Evolutionary conservation across 2,888 invertebrate species (phyloP), one percentile per base, ranked within the genome.

Genomic region (Ferdinandea cuprea): DNA sequence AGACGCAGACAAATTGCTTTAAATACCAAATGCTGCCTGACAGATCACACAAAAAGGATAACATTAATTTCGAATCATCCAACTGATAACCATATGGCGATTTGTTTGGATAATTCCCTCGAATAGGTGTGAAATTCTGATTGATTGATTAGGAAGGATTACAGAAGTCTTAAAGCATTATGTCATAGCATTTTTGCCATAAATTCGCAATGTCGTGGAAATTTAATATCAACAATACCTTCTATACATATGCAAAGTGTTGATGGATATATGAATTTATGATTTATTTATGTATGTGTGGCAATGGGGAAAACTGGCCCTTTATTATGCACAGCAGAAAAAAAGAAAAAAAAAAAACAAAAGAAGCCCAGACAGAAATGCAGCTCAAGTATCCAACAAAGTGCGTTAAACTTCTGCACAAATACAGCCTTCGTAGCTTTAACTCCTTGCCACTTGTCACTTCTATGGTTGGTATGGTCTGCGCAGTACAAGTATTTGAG

Each of bases 361-460:
- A n/a, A n/a, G n/a, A n/a, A 48, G 56, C 58, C 58, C 50, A 76
- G 81, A 83, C 81, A 59, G 48, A 66, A 65, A 32, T 71, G 56
- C 52, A 72, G 35, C 66, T 61, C 65, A 56, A 83, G 78, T 83
- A 63, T 61, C 78, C 42, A 65, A 56, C 78, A 66, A 72, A 83
- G 81, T 83, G 81, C 81, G 81, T 78, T 83, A 83, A 83, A 83
- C 81, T 78, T 61, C 42, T 61, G 25, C 40, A 66, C 77, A 83
- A 83, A 83, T 30, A 83, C 54, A 58, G 42, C 19, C 15, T 56
- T 13, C n/a, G 44, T 35, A 42, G 21, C 11, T 42, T 25, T 40
- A 40, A 40, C 42, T 30, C 40, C 21, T 13, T 21, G 13, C 37
- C 56, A 37, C 44, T 44, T 59, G 9, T 44, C 80, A 52, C 73